Conservation (phyloP, 2,113 vertebrate species). For the Oncorhynchus keta region DNA sequence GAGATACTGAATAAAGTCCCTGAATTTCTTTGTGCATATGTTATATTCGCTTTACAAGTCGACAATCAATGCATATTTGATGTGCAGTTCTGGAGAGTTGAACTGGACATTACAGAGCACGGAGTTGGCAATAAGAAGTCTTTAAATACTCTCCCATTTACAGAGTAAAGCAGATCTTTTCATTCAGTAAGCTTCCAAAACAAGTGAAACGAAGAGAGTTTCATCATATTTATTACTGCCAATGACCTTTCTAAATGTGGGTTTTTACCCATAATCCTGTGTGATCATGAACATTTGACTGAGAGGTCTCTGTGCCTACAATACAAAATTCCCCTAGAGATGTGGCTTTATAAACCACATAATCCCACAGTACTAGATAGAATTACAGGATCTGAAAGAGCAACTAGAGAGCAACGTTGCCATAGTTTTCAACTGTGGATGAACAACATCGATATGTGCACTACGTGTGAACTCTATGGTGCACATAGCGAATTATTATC, state of each 20-base stretch:
- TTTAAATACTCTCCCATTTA: not conserved
- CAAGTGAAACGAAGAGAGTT: not conserved
- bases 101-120: not conserved
- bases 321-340: not conserved
- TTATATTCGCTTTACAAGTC: slow-evolving; percentile 6
- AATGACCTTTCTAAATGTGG: not conserved
- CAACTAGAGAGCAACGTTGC: slow-evolving; percentile 42
- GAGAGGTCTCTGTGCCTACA: not conserved
- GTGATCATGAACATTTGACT: slow-evolving; percentile 9
- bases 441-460: slow-evolving; percentile 3
- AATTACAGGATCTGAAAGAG: slow-evolving; percentile 54
- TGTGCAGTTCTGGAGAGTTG: not conserved
- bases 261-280: slow-evolving; percentile 22
- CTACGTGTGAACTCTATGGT: not conserved
- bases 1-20: not conserved
- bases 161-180: not conserved
- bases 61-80: not conserved
- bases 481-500: not conserved
- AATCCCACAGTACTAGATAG: slow-evolving; percentile 52
- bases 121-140: not conserved
- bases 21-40: slow-evolving; percentile 14
- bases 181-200: not conserved
- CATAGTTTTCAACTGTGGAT: slow-evolving; percentile 40
- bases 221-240: not conserved
- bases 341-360: slow-evolving; percentile 31